Evolutionary conservation across 2,797 vertebrate genomes (phyloP), one percentile per base, ranked within the genome.

Genomic region (Oreonectes daqikongensis): DNA sequence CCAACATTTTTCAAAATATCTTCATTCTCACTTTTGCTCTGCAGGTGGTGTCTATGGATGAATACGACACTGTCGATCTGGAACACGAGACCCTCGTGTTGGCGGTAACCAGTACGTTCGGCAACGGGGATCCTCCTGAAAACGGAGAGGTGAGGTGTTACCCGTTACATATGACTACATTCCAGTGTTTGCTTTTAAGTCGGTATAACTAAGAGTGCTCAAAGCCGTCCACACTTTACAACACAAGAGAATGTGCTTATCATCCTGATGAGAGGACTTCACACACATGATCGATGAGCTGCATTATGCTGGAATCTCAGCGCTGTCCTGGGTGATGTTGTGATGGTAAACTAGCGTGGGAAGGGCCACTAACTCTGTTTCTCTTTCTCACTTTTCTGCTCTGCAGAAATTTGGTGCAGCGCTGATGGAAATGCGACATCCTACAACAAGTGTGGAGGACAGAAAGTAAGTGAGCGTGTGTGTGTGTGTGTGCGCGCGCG

Each of bases 391-490:
- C 38, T 53, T 65, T 72, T 73, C 55, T 42, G 68, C 30, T 10
- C 63, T 84, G 9, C 59, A 99, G 98, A 99, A 98, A 94, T 99
- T 99, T 50, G 96, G 95, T 87, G 95, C 91, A 0, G 95, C 95
- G 0, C 86, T 99, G 77, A 99, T 99, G 98, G 97, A 99, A 85
- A 98, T 99, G 95, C 95, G 94, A 77, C 96, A 98, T 82, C 96
- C 96, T 57, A 96, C 96, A 72, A 95, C 96, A 70, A 91, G 95
- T 86, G 91, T 93, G 46, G 95, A 97, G 84, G 96, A 98, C 78
- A 95, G 95, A 85, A 98, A 95, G 97, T 99, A 86, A 95, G 95
- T 93, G 55, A 22, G 20, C 32, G 61, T 46, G 50, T 6, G n/a
- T 64, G 28, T 70, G 52, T 60, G 32, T 52, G 48, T 5, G 18